Evolutionary conservation across 2,797 vertebrate genomes (phyloP).

Genomic region (Fundulus diaphanus): DNA sequence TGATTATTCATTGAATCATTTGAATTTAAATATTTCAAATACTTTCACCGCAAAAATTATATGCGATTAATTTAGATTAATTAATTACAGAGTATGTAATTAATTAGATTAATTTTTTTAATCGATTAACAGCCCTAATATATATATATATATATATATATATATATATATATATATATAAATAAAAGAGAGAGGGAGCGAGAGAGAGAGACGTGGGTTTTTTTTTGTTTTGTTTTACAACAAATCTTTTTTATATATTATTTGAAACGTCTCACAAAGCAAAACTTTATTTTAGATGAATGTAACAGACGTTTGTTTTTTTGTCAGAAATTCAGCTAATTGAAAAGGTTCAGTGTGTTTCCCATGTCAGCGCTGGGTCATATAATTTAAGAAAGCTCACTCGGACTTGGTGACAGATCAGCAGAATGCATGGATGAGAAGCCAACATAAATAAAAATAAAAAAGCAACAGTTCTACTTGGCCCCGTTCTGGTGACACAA

Average conservation of each 20-base stretch:
- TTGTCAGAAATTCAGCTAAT: slow-evolving; percentile 56
- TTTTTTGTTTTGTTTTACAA: too few relatives aligned
- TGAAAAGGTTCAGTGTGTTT: slow-evolving; percentile 46
- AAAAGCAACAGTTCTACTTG: slow-evolving; percentile 33
- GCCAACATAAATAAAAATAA: slow-evolving; percentile 18
- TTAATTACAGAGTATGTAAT: too few relatives aligned
- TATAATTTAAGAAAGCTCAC: slow-evolving; percentile 39
- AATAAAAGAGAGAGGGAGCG: too few relatives aligned
- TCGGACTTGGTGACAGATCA: slow-evolving; percentile 48
- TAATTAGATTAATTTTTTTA: too few relatives aligned
- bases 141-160: too few relatives aligned
- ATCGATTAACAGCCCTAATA: too few relatives aligned
- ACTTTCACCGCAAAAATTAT: too few relatives aligned
- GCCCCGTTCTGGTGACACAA: slow-evolving; percentile 27
- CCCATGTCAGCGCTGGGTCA: slow-evolving; percentile 51
- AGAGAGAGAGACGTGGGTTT: too few relatives aligned
- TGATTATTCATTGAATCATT: too few relatives aligned
- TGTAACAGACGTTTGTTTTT: slow-evolving; percentile 50
- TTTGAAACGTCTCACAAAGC: slow-evolving; percentile 17
- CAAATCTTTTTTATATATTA: not conserved
- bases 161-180: too few relatives aligned
- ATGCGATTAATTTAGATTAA: too few relatives aligned
- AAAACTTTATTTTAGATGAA: slow-evolving; percentile 29
- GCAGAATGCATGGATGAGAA: slow-evolving; percentile 44
- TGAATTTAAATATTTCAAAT: too few relatives aligned